phyloP scores from a whole-genome alignment of 2,888 invertebrate species.

The Zygogramma bicolorata region DNA sequence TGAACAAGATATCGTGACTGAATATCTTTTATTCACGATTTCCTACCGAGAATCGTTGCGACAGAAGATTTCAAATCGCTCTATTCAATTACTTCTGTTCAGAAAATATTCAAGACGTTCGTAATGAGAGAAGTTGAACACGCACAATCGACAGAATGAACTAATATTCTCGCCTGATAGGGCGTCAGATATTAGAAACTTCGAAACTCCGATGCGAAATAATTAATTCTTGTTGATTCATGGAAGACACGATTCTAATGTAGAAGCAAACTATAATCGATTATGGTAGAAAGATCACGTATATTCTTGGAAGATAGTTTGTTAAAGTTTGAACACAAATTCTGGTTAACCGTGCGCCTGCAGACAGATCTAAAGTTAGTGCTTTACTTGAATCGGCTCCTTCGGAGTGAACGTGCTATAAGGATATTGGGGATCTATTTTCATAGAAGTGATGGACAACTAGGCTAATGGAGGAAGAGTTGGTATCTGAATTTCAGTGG shows the following conservation, averaged over 20 bases:
- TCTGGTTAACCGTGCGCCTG: slow-evolving; percentile 11
- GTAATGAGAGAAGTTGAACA: neutral
- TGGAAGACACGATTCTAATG: slow-evolving; percentile 22
- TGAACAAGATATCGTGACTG: neutral
- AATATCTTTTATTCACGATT: neutral
- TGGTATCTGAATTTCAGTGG: no score
- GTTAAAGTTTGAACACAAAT: slow-evolving; percentile 20
- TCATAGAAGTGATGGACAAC: neutral
- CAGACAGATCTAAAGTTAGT: slow-evolving; percentile 6
- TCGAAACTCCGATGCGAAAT: slow-evolving; percentile 9
- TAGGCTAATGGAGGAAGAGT: no score
- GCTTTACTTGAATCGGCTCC: neutral
- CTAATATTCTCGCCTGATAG: slow-evolving; percentile 3
- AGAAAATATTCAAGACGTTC: slow-evolving; percentile 14
- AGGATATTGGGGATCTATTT: neutral
- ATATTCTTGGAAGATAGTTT: slow-evolving; percentile 21
- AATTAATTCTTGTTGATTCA: slow-evolving; percentile 20
- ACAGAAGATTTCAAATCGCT: neutral
- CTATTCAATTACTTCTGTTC: neutral
- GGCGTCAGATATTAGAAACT: slow-evolving; percentile 14
- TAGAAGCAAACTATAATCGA: slow-evolving; percentile 15
- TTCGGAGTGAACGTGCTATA: neutral
- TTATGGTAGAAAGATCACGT: slow-evolving; percentile 21
- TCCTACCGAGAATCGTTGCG: neutral
- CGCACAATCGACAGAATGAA: slow-evolving; percentile 6